Evolutionary conservation across 2,113 vertebrate genomes (phyloP).

Genomic region (Rhineura floridana): DNA sequence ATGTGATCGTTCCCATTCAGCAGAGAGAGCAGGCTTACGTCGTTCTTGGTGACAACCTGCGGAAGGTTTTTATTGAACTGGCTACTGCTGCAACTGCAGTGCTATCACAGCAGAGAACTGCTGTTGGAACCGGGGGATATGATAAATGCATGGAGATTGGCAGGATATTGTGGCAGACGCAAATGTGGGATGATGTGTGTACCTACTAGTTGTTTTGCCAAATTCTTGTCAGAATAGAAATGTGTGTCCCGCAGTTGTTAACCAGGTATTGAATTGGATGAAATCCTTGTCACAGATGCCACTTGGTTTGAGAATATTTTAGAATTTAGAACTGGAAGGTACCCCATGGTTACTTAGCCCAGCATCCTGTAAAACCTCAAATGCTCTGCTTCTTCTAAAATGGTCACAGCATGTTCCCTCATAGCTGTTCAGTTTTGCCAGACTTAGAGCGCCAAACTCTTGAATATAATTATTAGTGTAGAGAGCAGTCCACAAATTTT

Average conservation of each 20-base stretch:
- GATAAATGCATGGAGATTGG: too few species aligned
- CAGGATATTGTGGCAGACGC: not conserved
- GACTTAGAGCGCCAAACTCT: rapidly evolving
- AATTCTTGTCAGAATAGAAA: not conserved
- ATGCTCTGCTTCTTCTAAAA: not conserved
- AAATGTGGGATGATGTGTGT: too few species aligned
- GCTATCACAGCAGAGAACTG: not conserved
- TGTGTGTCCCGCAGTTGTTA: not conserved
- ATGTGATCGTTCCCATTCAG: conserved; percentile 16
- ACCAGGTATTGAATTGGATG: not conserved
- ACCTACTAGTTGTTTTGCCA: not conserved
- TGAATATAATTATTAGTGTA: not conserved
- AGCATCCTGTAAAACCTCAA: not conserved
- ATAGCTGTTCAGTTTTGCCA: not conserved
- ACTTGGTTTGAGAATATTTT: not conserved
- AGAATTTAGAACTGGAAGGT: not conserved
- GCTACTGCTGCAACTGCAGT: not conserved
- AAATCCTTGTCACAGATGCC: not conserved
- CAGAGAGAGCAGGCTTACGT: not conserved
- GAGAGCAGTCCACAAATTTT: not conserved
- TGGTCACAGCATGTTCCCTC: not conserved
- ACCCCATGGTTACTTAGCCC: not conserved
- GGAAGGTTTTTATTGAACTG: not conserved
- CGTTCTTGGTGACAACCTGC: not conserved
- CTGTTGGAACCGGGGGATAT: not conserved